A percentile compares a stretch with the other conserved stretches of the same genome.
phyloP scores from a whole-genome alignment of 2,888 invertebrate genomes.

The Margaritifera margaritifera region DNA sequence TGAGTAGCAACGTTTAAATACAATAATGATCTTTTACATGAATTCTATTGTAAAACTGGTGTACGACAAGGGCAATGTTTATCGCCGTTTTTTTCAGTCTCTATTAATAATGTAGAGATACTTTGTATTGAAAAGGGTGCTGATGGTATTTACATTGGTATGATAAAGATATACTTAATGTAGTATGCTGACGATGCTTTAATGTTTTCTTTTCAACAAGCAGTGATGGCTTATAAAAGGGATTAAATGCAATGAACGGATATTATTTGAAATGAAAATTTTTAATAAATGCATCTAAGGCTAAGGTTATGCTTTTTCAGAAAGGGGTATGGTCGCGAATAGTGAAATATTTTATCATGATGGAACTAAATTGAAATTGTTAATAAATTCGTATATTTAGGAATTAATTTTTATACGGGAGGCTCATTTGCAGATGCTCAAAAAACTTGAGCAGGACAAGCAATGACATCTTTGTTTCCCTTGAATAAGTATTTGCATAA shows the following conservation, averaged over 20 bases:
- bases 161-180: slow-evolving; percentile 1
- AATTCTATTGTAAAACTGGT: neutral
- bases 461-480: neutral
- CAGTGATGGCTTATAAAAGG: neutral
- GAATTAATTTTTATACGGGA: slow-evolving; percentile 3
- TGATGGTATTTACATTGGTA: slow-evolving; percentile 2
- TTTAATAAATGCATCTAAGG: neutral
- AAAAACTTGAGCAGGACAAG: slow-evolving; percentile 2
- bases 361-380: slow-evolving; percentile 1
- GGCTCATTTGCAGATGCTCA: slow-evolving; percentile 6
- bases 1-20: slow-evolving; percentile 1
- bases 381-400: slow-evolving; percentile 1
- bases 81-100: slow-evolving; percentile 3
- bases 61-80: slow-evolving; percentile 6
- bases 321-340: neutral
- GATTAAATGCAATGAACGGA: slow-evolving; percentile 1
- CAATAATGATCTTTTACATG: neutral
- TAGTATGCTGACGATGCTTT: slow-evolving; percentile 6
- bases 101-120: neutral
- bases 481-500: slow-evolving; percentile 7
- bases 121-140: neutral
- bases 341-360: neutral
- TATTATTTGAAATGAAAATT: slow-evolving; percentile 6
- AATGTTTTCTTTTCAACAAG: slow-evolving; percentile 7
- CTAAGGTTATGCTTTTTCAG: no score